A percentile compares a stretch with the other conserved stretches of the same genome.
Conservation (phyloP, 2,888 invertebrate species). For the Scaptomyza parva region DNA sequence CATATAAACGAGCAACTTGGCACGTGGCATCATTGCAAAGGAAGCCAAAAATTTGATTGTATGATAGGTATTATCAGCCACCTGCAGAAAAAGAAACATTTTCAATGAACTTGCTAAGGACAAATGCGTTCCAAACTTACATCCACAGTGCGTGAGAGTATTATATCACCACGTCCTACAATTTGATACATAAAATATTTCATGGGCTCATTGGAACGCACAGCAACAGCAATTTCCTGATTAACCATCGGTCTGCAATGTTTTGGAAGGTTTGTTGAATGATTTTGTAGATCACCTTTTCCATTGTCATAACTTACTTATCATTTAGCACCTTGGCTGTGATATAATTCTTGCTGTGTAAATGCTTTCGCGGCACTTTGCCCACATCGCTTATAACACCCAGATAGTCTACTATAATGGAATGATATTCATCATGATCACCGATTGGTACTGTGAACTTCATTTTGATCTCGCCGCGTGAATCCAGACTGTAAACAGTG, state of each 20-base stretch:
- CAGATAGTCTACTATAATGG: conserved; percentile 88
- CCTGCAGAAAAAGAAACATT: conserved; percentile 55
- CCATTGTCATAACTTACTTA: conserved; percentile 84
- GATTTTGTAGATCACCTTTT: no score
- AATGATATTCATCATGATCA: conserved; percentile 82
- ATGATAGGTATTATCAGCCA: conserved; percentile 78
- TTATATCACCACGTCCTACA: conserved; percentile 94
- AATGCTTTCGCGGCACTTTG: conserved; percentile 80
- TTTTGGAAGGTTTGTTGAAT: no score
- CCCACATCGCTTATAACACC: conserved; percentile 87
- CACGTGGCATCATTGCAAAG: conserved; percentile 93
- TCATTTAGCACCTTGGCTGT: conserved; percentile 86
- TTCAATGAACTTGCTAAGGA: no score
- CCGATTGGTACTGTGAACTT: conserved; percentile 83
- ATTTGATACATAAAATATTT: conserved; percentile 92
- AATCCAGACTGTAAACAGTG: conserved; percentile 77
- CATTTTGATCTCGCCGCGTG: conserved; percentile 81
- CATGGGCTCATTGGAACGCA: conserved; percentile 92
- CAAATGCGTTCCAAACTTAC: conserved; percentile 78
- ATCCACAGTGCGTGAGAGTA: conserved; percentile 91
- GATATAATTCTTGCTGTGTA: conserved; percentile 78
- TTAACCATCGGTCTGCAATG: conserved; percentile 87
- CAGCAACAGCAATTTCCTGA: conserved; percentile 90
- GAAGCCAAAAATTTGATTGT: conserved; percentile 88
- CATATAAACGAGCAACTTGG: conserved; percentile 92